A percentile compares a stretch with the other conserved stretches of the same genome.
phyloP scores from a whole-genome alignment of 2,113 vertebrate species.

The Ifrita kowaldi region DNA sequence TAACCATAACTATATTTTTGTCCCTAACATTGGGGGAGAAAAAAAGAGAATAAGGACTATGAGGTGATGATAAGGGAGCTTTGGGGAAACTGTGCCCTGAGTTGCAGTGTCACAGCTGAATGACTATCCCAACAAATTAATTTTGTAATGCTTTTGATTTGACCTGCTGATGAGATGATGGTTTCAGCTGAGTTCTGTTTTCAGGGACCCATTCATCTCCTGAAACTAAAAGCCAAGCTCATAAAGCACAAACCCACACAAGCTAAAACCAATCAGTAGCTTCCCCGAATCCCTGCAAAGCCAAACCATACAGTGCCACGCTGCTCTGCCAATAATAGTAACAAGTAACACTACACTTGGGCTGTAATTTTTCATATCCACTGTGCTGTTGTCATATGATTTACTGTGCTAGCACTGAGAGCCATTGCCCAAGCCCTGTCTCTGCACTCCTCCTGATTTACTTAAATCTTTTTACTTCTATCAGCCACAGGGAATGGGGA shows the following conservation, averaged over 20 bases:
- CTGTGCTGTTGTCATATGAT: slow-evolving; percentile 62
- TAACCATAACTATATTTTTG: neutral
- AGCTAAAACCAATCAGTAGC: slow-evolving; percentile 37
- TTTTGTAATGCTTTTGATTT: slow-evolving; percentile 10
- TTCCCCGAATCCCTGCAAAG: slow-evolving; percentile 27
- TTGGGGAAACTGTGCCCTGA: neutral
- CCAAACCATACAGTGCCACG: neutral
- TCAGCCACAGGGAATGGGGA: slow-evolving; percentile 75
- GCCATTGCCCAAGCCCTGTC: slow-evolving; percentile 32
- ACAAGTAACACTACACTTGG: slow-evolving; percentile 51
- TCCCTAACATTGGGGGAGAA: rapidly evolving
- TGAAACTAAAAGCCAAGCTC: slow-evolving; percentile 7
- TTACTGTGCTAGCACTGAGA: slow-evolving; percentile 40
- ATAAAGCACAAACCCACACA: slow-evolving; percentile 34
- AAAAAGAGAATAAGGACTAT: neutral
- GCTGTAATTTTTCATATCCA: slow-evolving; percentile 68
- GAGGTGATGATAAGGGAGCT: neutral
- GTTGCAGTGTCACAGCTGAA: neutral
- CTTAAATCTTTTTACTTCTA: slow-evolving; percentile 78
- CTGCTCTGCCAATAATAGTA: slow-evolving; percentile 66
- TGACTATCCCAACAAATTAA: neutral
- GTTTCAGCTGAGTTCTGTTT: slow-evolving; percentile 16
- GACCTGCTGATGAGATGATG: neutral
- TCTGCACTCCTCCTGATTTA: slow-evolving; percentile 72
- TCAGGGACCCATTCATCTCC: neutral